Conservation (phyloP, 2,113 vertebrate genomes). For the Halcyon malimbica region DNA sequence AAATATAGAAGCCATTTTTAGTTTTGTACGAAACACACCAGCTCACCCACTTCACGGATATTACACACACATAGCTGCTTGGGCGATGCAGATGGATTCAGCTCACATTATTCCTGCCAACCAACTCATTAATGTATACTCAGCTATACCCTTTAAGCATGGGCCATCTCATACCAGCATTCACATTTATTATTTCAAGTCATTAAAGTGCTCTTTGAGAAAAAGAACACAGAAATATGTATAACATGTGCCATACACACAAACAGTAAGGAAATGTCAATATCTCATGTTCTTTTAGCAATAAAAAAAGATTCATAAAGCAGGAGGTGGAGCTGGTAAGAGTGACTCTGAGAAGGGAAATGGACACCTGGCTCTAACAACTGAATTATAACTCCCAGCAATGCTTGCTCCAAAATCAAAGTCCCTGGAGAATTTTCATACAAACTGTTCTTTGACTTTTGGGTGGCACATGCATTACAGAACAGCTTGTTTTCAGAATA, state of each 20-base stretch:
- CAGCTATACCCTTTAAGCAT: neutral
- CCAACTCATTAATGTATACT: neutral
- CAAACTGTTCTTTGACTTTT: neutral
- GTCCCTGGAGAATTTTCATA: neutral
- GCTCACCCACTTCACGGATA: neutral
- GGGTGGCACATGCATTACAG: neutral
- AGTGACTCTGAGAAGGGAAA: neutral
- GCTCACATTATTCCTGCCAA: neutral
- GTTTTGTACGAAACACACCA: neutral
- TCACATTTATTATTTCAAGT: neutral
- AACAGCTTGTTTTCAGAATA: neutral
- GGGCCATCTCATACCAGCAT: neutral
- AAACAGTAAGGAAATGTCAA: neutral
- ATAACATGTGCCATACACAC: neutral
- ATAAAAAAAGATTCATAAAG: neutral
- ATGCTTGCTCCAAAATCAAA: neutral
- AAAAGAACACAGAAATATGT: neutral
- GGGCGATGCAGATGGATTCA: neutral
- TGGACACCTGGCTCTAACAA: neutral
- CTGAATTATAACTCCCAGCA: neutral
- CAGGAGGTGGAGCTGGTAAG: neutral
- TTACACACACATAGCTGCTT: rapidly evolving
- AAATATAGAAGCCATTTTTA: neutral
- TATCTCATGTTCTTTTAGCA: rapidly evolving
- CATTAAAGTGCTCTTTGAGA: neutral